Base-by-base conservation (phyloP, 2,888 invertebrate species). In the Mactromeris polynyma region DNA sequence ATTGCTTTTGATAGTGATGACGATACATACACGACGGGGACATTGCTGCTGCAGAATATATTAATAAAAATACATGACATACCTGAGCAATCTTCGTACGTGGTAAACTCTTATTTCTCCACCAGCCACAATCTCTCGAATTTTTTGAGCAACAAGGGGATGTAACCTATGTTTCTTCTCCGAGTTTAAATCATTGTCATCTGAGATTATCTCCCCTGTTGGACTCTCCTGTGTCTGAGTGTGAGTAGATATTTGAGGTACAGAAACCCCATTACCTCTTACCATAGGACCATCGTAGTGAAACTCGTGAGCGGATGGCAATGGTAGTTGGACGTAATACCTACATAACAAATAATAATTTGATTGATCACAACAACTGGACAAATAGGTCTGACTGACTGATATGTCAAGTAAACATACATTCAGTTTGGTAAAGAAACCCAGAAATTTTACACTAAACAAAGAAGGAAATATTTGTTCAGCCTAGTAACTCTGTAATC, bases 281-380 rank as follows among this genome's bases (percentile, higher is more conserved):
- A 58, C 36, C 36, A 58, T 51, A n/a, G 58, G 58, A 11, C 87
- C 77, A 31, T 93, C 93, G 36, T 92, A 94, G 86, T 97, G 97
- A 92, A 96, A 96, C 92, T 96, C 96, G 86, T 97, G 97, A 7
- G 96, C 96, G 73, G 95, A 94, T 58, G 95, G 95, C 38, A 96
- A 95, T 7, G 97, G 97, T n/a, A 97, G 91, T 94, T 97, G 96
- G 6, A 96, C 95, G 91, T 96, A 97, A 91, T 92, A 96, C 90
- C 96, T 96, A 90, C 7, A n/a, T n/a, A n/a, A n/a, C n/a, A n/a
- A n/a, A n/a, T n/a, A n/a, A 11, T 9, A 46, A 2, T 46, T 46
- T 46, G 11, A 46, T 7, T 46, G 2, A 46, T 11, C 42, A 46
- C 14, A 46, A 46, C 6, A 9, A 46, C 11, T 46, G 14, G 46